These are phyloP conservation scores for Mallotus villosus DNA, from an alignment of 2,797 vertebrate genomes.

Conservation along the genomic window DNA sequence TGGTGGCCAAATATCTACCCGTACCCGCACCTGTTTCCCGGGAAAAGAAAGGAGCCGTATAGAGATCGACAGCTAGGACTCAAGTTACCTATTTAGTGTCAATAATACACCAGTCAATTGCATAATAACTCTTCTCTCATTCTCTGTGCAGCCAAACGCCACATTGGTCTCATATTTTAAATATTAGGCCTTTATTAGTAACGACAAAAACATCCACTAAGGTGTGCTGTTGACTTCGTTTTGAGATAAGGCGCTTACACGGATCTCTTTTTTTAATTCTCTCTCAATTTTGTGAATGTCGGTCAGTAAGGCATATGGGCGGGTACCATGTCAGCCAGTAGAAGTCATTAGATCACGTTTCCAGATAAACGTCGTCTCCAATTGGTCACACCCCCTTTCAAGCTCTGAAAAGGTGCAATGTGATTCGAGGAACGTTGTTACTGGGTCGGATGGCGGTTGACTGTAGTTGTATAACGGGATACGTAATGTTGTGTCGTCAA, in stretches of 20 bases:
- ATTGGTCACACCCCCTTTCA: conserved; percentile 75
- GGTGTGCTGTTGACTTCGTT: neutral
- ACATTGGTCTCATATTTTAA: too few species aligned
- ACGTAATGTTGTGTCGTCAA: conserved; percentile 15
- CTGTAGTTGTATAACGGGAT: conserved; percentile 6
- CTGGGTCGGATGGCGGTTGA: conserved; percentile 52
- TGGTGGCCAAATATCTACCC: neutral
- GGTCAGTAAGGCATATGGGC: conserved; percentile 74
- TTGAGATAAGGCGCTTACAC: neutral
- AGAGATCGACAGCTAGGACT: too few species aligned
- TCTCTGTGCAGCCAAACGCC: too few species aligned
- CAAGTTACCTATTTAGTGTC: too few species aligned
- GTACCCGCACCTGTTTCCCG: too few species aligned
- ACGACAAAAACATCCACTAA: neutral
- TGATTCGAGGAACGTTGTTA: conserved; percentile 71
- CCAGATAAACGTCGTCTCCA: conserved; percentile 19
- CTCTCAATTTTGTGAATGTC: conserved; percentile 57
- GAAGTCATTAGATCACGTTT: conserved; percentile 13
- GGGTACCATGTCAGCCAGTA: conserved; percentile 39
- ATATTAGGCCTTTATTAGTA: neutral
- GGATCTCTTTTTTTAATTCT: neutral
- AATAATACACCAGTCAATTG: too few species aligned
- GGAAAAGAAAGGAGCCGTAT: too few species aligned
- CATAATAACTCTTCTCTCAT: too few species aligned
- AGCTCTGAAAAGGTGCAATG: conserved; percentile 17